Conservation (phyloP, 1,140 invertebrate genomes). For the Polyergus mexicanus region DNA sequence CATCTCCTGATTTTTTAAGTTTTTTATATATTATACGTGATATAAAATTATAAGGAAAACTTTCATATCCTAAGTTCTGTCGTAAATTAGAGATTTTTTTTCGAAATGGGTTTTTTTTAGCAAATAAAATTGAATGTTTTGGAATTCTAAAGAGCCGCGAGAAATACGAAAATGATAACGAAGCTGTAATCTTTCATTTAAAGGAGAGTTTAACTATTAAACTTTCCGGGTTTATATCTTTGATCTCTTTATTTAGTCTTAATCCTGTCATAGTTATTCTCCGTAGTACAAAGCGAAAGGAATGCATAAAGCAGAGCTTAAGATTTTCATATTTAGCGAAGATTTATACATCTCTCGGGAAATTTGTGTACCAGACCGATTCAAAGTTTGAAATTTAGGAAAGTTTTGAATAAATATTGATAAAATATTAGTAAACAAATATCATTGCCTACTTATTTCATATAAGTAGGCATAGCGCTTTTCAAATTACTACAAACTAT, state of each 20-base stretch:
- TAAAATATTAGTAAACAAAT: not conserved
- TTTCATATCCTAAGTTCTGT: not conserved
- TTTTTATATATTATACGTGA: not conserved
- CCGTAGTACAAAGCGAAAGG: not conserved
- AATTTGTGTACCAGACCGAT: not conserved
- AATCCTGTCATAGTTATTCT: constrained; percentile 66
- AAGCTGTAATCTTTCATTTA: constrained; percentile 70
- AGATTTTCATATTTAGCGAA: constrained; percentile 42
- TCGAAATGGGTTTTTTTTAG: constrained; percentile 32
- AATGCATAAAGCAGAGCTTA: constrained; percentile 29
- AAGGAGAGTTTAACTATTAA: constrained; percentile 59
- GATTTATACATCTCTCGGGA: constrained; percentile 15
- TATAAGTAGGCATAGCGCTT: not conserved
- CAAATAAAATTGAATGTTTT: constrained; percentile 49
- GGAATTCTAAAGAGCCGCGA: constrained; percentile 6
- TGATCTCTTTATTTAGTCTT: constrained; percentile 69
- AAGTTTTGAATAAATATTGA: constrained; percentile 20
- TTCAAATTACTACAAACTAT: not conserved
- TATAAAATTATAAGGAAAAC: constrained; percentile 30
- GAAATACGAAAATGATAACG: constrained; percentile 45
- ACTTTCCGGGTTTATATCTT: constrained; percentile 68
- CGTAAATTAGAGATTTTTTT: constrained; percentile 44
- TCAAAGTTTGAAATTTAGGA: not conserved
- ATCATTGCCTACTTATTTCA: not conserved
- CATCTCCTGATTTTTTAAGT: not conserved